These are phyloP conservation scores for Callocephalon fimbriatum DNA, from an alignment of 2,113 vertebrate genomes.

Conservation along the genomic window DNA sequence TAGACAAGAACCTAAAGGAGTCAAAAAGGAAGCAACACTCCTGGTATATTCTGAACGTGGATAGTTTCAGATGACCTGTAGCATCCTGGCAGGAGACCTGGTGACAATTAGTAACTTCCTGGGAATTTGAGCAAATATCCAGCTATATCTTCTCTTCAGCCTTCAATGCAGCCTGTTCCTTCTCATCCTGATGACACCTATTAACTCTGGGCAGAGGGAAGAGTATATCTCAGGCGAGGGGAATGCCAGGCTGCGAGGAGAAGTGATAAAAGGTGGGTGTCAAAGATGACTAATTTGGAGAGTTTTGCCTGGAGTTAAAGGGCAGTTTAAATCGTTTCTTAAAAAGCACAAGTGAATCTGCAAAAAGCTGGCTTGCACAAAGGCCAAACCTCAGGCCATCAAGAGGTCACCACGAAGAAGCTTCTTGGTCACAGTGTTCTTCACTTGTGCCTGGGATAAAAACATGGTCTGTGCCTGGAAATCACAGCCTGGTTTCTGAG, in stretches of 20 bases:
- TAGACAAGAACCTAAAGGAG: background rate
- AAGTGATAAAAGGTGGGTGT: background rate
- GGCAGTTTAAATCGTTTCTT: background rate
- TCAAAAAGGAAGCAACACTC: background rate
- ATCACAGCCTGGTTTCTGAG: background rate
- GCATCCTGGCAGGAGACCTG: background rate
- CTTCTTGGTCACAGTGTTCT: background rate
- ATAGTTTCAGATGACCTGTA: background rate
- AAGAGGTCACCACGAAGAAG: background rate
- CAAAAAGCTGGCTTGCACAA: background rate
- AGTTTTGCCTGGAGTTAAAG: background rate
- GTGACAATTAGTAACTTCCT: background rate
- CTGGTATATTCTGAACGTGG: background rate
- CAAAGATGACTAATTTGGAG: background rate
- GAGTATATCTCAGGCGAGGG: background rate
- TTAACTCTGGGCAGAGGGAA: background rate
- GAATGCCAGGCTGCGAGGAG: background rate
- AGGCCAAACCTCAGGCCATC: background rate
- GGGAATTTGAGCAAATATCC: background rate
- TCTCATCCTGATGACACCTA: background rate
- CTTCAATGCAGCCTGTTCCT: background rate
- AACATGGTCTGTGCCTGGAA: background rate
- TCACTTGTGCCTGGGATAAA: background rate
- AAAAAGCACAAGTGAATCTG: background rate
- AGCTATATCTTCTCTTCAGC: background rate